Percentiles rank a stretch among this genome's conserved stretches.
These are phyloP conservation scores for Heteromyza rotundicornis DNA, from an alignment of 2,888 invertebrate species.

Conservation along the genomic window DNA sequence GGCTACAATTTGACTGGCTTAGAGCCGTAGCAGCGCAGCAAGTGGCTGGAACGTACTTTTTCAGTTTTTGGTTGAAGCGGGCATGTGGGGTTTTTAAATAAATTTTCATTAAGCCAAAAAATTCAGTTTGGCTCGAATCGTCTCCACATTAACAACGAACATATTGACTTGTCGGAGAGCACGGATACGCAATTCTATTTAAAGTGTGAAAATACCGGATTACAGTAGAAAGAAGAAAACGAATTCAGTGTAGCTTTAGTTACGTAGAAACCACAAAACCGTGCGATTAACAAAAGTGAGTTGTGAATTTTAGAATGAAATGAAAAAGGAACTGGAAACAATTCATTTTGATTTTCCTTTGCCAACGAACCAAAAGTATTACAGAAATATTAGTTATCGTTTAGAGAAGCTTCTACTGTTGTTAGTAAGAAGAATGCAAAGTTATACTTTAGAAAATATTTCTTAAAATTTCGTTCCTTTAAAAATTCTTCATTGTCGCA, in stretches of 20 bases:
- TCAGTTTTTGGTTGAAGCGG: background rate
- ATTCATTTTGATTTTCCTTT: too few species aligned
- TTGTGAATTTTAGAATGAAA: slow-evolving; percentile 32
- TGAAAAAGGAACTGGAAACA: too few species aligned
- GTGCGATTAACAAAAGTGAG: slow-evolving; percentile 32
- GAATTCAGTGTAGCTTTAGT: slow-evolving; percentile 15
- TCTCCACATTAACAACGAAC: slow-evolving; percentile 53
- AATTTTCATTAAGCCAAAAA: slow-evolving; percentile 56
- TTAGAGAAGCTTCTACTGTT: too few species aligned
- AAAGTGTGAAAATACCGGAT: slow-evolving; percentile 14
- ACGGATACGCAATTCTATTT: slow-evolving; percentile 18
- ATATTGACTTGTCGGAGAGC: slow-evolving; percentile 11
- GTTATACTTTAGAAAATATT: too few species aligned
- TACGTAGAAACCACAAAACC: too few species aligned
- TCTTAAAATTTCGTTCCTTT: too few species aligned
- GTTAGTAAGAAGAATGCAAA: too few species aligned
- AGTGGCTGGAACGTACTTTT: background rate
- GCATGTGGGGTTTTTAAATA: slow-evolving; percentile 55
- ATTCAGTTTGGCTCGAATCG: slow-evolving; percentile 60
- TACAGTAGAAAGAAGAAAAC: slow-evolving; percentile 19
- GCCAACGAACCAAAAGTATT: too few species aligned
- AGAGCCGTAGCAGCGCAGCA: background rate
- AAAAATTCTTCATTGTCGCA: too few species aligned
- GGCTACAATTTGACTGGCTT: background rate
- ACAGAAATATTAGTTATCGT: too few species aligned